These are phyloP conservation scores for Hyperoplus immaculatus DNA, from an alignment of 2,797 vertebrate genomes.

Conservation along the genomic window DNA sequence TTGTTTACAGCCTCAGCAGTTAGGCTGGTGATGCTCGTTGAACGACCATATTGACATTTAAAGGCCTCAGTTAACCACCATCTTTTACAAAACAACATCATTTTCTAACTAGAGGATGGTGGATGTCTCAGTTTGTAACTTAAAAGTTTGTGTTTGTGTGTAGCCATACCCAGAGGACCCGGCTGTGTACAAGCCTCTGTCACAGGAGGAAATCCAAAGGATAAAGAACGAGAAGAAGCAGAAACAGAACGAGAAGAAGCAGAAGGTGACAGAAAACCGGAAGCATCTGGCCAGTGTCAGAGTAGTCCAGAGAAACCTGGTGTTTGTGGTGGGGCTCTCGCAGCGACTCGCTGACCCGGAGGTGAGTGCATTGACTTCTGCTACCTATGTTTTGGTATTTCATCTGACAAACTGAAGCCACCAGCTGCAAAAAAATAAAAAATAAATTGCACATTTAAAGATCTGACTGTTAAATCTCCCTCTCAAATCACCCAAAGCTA, in stretches of 20 bases:
- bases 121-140: background rate
- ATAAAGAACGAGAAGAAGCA: constrained; percentile 99
- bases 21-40: background rate
- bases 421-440: background rate
- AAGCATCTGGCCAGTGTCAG: constrained; percentile 98
- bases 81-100: background rate
- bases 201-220: constrained; percentile 99
- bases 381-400: constrained; percentile 22
- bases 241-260: constrained; percentile 99
- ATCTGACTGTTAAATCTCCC: background rate
- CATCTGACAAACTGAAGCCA: constrained; percentile 1
- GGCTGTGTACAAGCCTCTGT: constrained; percentile 99
- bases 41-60: background rate
- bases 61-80: background rate
- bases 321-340: constrained; percentile 98
- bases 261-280: constrained; percentile 99
- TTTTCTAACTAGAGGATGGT: background rate
- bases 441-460: constrained; percentile 1
- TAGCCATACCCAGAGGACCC: constrained; percentile 99
- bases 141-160: constrained; percentile 11
- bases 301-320: constrained; percentile 98
- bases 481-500: background rate
- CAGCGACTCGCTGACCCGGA: constrained; percentile 97
- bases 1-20: background rate
- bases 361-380: constrained; percentile 81